Conservation (phyloP, 2,888 invertebrate genomes). For the Patella depressa region DNA sequence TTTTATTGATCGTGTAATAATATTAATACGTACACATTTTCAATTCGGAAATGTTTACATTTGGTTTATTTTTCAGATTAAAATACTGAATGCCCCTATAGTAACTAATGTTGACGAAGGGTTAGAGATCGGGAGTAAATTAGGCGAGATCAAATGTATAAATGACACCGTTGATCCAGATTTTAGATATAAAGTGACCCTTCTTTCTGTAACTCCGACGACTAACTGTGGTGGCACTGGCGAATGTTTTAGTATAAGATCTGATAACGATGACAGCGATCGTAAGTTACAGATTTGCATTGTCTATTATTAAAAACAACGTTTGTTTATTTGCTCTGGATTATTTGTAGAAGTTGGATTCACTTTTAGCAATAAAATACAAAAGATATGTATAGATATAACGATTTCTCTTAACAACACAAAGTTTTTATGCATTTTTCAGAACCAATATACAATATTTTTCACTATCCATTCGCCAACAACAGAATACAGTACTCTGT, state of each 20-base stretch:
- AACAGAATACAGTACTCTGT: background rate
- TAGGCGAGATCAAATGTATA: background rate
- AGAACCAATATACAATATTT: background rate
- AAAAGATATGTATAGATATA: too few species aligned
- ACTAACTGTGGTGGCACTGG: background rate
- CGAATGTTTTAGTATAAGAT: background rate
- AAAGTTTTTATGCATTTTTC: background rate
- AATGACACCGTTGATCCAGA: background rate
- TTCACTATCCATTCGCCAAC: background rate
- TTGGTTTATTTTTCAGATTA: too few species aligned
- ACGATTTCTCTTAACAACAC: too few species aligned
- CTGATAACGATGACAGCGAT: background rate
- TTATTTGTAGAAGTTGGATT: too few species aligned
- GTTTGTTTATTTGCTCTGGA: too few species aligned
- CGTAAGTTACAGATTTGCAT: background rate
- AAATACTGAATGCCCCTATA: background rate
- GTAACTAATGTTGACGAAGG: background rate
- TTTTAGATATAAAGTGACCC: background rate
- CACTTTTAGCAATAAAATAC: too few species aligned
- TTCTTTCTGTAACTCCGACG: background rate
- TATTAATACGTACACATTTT: too few species aligned
- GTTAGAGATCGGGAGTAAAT: background rate
- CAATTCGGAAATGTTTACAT: too few species aligned
- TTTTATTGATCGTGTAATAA: too few species aligned
- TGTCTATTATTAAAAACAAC: too few species aligned